A percentile compares a stretch with the other conserved stretches of the same genome.
Conservation (phyloP, 37 sponge, comb jelly and placozoan genomes). For the Agelas oroides region DNA sequence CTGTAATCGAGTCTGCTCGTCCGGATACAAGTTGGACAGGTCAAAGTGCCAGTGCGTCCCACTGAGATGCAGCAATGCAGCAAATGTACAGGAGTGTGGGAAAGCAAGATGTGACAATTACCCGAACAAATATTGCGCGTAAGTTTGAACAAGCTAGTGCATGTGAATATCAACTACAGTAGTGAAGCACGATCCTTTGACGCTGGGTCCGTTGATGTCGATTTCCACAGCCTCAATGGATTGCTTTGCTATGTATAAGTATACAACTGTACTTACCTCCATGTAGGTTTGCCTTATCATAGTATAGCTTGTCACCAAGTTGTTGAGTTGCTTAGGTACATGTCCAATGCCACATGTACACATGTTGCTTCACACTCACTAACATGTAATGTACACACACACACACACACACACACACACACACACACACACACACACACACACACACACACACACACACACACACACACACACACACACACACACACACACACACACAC, state of each 20-base stretch:
- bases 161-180: too few relatives aligned
- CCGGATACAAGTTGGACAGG: constrained; percentile 22
- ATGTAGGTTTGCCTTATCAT: too few relatives aligned
- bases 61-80: constrained; percentile 38
- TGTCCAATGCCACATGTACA: constrained; percentile 26
- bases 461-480: constrained; percentile 10
- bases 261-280: too few relatives aligned
- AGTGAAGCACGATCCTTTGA: too few relatives aligned
- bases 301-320: too few relatives aligned
- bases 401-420: constrained; percentile 46
- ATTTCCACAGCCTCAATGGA: too few relatives aligned
- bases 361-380: too few relatives aligned
- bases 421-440: constrained; percentile 39
- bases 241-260: too few relatives aligned
- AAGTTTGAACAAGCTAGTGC: constrained; percentile 15
- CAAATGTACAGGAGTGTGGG: constrained; percentile 36
- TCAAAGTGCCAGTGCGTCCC: constrained; percentile 45
- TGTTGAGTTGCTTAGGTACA: too few relatives aligned
- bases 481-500: constrained; percentile 19
- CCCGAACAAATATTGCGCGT: constrained; percentile 55
- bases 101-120: constrained; percentile 48
- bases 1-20: constrained; percentile 43
- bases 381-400: constrained; percentile 9
- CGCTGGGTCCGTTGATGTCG: too few relatives aligned
- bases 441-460: constrained; percentile 40